phyloP scores from a whole-genome alignment of 2,113 vertebrate genomes.

The Pao palembangensis region DNA sequence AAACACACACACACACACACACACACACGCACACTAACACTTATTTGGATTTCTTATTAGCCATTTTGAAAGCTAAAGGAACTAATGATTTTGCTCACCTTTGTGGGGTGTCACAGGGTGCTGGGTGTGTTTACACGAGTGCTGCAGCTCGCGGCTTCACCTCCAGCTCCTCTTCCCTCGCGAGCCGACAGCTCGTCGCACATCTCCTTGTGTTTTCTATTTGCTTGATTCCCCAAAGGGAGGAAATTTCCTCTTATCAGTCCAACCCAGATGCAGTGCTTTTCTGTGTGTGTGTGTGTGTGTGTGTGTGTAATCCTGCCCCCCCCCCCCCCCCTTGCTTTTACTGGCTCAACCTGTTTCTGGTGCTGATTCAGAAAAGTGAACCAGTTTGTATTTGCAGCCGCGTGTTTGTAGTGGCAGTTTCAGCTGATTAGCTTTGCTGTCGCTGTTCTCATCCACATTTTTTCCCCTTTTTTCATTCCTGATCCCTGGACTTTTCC shows the following conservation, averaged over 20 bases:
- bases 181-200: slow-evolving; percentile 1
- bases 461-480: neutral
- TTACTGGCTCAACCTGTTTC: too few relatives aligned
- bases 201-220: slow-evolving; percentile 47
- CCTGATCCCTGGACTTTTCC: too few relatives aligned
- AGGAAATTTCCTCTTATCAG: slow-evolving; percentile 70
- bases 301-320: neutral
- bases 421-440: too few relatives aligned
- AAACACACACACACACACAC: neutral
- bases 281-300: slow-evolving; percentile 25
- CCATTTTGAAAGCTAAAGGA: too few relatives aligned
- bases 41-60: too few relatives aligned
- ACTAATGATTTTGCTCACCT: too few relatives aligned
- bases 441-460: too few relatives aligned
- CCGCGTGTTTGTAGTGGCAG: too few relatives aligned
- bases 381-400: too few relatives aligned
- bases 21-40: too few relatives aligned
- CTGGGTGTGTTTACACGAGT: slow-evolving; percentile 3
- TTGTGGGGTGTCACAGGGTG: slow-evolving; percentile 8
- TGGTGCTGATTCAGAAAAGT: too few relatives aligned
- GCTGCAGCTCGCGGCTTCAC: slow-evolving; percentile 17
- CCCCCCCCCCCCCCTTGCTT: neutral
- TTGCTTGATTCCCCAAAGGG: slow-evolving; percentile 51
- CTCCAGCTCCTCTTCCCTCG: neutral
- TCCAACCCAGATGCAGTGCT: slow-evolving; percentile 56